Percentiles rank a stretch among this genome's conserved stretches.
phyloP scores from a whole-genome alignment of 1,140 invertebrate species.

The Philotrypesis tridentata region DNA sequence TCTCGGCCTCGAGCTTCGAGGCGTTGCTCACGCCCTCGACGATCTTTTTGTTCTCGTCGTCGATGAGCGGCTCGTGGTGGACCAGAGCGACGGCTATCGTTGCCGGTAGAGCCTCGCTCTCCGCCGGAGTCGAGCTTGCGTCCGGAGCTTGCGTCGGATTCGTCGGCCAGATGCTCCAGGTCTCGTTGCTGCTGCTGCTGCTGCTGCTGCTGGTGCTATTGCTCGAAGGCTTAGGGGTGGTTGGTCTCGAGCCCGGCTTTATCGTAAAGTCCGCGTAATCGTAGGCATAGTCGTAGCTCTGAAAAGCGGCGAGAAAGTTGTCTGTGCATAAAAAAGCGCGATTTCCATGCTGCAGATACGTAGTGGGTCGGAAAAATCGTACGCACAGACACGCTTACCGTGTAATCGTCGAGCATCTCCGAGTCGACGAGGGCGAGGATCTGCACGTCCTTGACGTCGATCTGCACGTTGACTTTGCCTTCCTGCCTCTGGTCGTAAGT shows the following conservation, averaged over 20 bases:
- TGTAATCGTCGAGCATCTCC: constrained; percentile 73
- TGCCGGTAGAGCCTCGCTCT: background rate
- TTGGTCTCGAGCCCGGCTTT: constrained; percentile 58
- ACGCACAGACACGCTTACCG: constrained; percentile 63
- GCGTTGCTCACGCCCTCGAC: background rate
- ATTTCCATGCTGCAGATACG: too few species aligned
- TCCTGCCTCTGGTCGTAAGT: constrained; percentile 83
- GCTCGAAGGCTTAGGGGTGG: background rate
- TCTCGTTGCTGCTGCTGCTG: background rate
- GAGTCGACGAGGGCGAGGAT: constrained; percentile 80
- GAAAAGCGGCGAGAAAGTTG: too few species aligned
- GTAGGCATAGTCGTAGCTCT: constrained; percentile 72
- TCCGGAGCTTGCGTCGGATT: background rate
- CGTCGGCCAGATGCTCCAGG: constrained; percentile 3
- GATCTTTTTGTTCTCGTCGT: background rate
- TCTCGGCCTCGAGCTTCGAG: background rate
- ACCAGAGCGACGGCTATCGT: background rate
- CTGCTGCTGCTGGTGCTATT: background rate
- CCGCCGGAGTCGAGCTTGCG: background rate
- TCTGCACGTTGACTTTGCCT: constrained; percentile 84
- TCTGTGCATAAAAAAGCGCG: too few species aligned
- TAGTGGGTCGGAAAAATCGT: too few species aligned
- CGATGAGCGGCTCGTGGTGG: background rate
- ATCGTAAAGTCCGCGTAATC: constrained; percentile 73
- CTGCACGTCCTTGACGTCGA: constrained; percentile 84